phyloP scores from a whole-genome alignment of 2,113 vertebrate genomes.

The Chrysochloris asiatica region DNA sequence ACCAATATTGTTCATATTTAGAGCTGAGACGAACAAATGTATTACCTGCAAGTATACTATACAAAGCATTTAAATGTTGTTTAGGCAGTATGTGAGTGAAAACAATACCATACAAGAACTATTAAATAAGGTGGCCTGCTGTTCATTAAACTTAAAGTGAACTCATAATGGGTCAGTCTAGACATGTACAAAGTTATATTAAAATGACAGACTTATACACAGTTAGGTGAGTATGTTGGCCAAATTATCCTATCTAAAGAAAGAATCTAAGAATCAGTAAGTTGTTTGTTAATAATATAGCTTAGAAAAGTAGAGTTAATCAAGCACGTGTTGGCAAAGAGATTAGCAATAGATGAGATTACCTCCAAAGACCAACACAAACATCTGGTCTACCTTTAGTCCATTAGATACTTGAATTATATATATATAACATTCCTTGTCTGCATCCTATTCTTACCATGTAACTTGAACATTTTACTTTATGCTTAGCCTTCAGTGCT shows the following conservation, averaged over 20 bases:
- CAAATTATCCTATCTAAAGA: not conserved
- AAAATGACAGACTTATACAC: no score
- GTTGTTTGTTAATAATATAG: not conserved
- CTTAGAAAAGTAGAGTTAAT: not conserved
- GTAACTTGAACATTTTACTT: not conserved
- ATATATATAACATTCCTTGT: no score
- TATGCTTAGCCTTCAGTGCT: not conserved
- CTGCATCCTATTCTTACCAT: not conserved
- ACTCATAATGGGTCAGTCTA: not conserved
- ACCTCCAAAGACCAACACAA: not conserved
- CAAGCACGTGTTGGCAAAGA: not conserved
- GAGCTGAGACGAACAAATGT: slow-evolving; percentile 50
- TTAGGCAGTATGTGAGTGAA: not conserved
- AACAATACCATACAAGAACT: not conserved
- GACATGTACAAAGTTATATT: not conserved
- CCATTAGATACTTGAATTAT: not conserved
- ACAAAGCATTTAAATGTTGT: not conserved
- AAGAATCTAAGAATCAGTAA: not conserved
- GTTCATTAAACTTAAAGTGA: not conserved
- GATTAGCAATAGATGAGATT: not conserved
- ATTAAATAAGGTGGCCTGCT: not conserved
- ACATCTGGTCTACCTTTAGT: not conserved
- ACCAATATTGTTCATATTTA: slow-evolving; percentile 33
- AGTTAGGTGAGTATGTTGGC: not conserved
- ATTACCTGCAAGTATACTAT: no score